Base-by-base conservation (phyloP, 2,888 invertebrate genomes). In the Callyntrura sp. region DNA sequence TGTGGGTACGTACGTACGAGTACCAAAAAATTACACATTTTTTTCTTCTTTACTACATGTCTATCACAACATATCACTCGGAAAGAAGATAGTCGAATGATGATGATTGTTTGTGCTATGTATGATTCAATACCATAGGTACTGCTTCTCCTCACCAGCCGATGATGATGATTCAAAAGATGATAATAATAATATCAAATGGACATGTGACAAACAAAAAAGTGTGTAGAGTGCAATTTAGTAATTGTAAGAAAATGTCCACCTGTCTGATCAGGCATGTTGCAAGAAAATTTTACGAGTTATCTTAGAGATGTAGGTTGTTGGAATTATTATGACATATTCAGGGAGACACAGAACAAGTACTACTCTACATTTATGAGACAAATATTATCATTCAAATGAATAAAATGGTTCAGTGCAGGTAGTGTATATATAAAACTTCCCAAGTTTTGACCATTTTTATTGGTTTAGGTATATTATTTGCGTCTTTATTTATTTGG, bases 401-500 rank as follows among this genome's bases (percentile, higher is more conserved):
- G 70, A 1, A 73, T 73, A 45, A 73, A 73, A 73, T 73, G 70
- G 43, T 73, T 73, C 70, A 45, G 11, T 45, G 43, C 20, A 73
- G 35, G 35, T 35, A 35, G 35, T 35, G 35, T 35, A 35, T 35
- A 6, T 35, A 35, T 35, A 35, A 73, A 73, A 73, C 70, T 73
- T 48, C 20, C 23, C 70, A 14, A 48, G 70, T 73, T 73, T 12
- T 73, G 20, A 43, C 20, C 70, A 20, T 43, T 73, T 73, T 73
- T 45, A 73, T 73, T 73, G 70, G 70, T 73, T 73, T 73, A 35
- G 35, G 35, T 6, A 20, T 45, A 73, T 62, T 62, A 82, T 82
- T 73, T n/a, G 70, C 70, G 45, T 20, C 65, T 73, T 68, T 43
- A 82, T 82, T 82, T 45, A 82, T 82, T 82, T 82, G 82, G 82